A percentile compares a stretch with the other conserved stretches of the same genome.
phyloP scores from a whole-genome alignment of 2,888 invertebrate species.

The Epirrhoe alternata region DNA sequence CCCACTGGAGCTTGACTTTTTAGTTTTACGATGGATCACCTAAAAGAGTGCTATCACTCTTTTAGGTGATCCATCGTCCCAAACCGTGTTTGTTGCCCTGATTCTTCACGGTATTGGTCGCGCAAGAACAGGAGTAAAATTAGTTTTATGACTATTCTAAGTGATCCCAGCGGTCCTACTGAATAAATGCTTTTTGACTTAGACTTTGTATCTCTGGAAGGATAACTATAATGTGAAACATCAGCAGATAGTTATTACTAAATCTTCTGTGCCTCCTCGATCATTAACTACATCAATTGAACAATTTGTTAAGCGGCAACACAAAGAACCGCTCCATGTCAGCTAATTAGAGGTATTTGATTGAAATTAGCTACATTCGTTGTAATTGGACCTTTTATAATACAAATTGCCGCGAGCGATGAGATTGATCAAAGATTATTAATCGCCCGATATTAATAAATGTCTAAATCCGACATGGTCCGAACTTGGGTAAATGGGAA shows the following conservation, averaged over 20 bases:
- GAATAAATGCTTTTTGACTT: too few relatives aligned
- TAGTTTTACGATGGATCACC: too few relatives aligned
- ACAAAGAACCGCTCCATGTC: conserved; percentile 76
- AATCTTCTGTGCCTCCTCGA: conserved; percentile 54
- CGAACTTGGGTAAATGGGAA: conserved; percentile 46
- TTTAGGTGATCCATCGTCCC: too few relatives aligned
- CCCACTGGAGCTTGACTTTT: too few relatives aligned
- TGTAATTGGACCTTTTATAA: conserved; percentile 78
- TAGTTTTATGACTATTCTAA: too few relatives aligned
- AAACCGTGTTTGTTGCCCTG: too few relatives aligned
- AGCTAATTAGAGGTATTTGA: conserved; percentile 82
- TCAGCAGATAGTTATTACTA: neutral
- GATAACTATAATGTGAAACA: conserved; percentile 4
- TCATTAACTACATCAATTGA: conserved; percentile 82
- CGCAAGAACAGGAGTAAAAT: too few relatives aligned
- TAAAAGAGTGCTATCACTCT: too few relatives aligned
- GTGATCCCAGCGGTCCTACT: too few relatives aligned
- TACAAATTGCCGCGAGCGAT: conserved; percentile 64
- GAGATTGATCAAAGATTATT: conserved; percentile 70
- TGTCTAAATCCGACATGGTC: conserved; percentile 40
- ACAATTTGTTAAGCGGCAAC: conserved; percentile 76
- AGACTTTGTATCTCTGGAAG: too few relatives aligned
- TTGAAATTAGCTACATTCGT: conserved; percentile 81
- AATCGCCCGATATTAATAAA: conserved; percentile 68
- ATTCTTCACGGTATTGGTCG: too few relatives aligned